Conservation (phyloP, 2,888 invertebrate species). For the Hydroisotoma schaefferi region DNA sequence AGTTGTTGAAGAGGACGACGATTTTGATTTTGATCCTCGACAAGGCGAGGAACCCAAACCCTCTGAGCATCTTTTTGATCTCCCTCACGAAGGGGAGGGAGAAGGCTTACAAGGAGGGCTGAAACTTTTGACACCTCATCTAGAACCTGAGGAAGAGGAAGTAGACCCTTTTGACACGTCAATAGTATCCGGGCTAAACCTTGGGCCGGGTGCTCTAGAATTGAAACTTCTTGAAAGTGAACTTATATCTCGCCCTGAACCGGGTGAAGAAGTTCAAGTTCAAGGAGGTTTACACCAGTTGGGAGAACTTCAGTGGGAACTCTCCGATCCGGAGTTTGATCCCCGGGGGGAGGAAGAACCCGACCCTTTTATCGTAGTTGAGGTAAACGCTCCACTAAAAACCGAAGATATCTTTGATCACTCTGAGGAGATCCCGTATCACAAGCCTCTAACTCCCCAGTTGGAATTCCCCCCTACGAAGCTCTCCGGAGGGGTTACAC, state of each 20-base stretch:
- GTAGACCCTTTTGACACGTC: constrained; percentile 82
- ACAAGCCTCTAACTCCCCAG: constrained; percentile 43
- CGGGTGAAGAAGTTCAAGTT: constrained; percentile 1
- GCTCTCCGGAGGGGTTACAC: too few species aligned
- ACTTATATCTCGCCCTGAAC: constrained; percentile 57
- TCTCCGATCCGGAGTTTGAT: constrained; percentile 65
- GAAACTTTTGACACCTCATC: constrained; percentile 35
- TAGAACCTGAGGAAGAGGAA: constrained; percentile 55
- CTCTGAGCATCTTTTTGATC: constrained; percentile 33
- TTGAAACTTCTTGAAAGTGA: constrained; percentile 69
- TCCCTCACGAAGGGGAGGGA: constrained; percentile 7
- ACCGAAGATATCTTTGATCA: constrained; percentile 34
- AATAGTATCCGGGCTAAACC: constrained; percentile 62
- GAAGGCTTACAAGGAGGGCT: background rate
- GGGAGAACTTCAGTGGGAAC: background rate
- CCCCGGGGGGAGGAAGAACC: constrained; percentile 61
- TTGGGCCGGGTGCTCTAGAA: constrained; percentile 73
- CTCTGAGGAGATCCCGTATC: constrained; percentile 19
- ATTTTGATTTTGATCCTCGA: constrained; percentile 47
- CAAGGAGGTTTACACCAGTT: background rate
- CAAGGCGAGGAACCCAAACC: constrained; percentile 28
- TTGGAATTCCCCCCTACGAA: too few species aligned
- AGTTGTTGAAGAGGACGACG: constrained; percentile 26
- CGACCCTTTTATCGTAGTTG: constrained; percentile 13
- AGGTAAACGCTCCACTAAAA: constrained; percentile 11